These are phyloP conservation scores for Enteromius thamalakanensis DNA, from an alignment of 2,797 vertebrate species.

Conservation along the genomic window DNA sequence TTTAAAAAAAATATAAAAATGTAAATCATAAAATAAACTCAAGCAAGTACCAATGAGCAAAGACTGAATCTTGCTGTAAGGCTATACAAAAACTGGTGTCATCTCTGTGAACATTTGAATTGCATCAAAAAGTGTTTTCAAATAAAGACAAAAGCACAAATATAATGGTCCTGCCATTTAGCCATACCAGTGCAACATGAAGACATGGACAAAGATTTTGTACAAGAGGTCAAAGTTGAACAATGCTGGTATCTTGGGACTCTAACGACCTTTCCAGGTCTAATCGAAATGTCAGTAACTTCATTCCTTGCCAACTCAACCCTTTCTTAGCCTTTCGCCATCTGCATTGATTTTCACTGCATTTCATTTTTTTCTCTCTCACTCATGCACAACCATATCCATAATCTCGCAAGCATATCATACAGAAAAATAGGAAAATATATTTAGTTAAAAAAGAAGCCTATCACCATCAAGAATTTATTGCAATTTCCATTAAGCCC, in stretches of 20 bases:
- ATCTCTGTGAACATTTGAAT: not conserved
- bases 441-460: not conserved
- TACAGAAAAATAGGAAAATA: not conserved
- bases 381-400: not conserved
- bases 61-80: not conserved
- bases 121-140: not conserved
- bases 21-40: not conserved
- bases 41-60: not conserved
- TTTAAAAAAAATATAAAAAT: not conserved
- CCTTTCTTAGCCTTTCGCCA: slow-evolving; percentile 4
- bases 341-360: slow-evolving; percentile 6
- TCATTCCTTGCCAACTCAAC: slow-evolving; percentile 21
- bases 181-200: not conserved
- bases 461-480: not conserved
- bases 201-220: slow-evolving; percentile 9
- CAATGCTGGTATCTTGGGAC: not conserved
- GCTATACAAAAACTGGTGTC: not conserved
- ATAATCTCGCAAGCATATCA: not conserved
- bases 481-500: not conserved
- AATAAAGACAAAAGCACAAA: not conserved
- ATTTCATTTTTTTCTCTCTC: slow-evolving; percentile 6
- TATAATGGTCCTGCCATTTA: not conserved
- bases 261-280: slow-evolving; percentile 3
- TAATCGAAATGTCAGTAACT: slow-evolving; percentile 31
- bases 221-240: slow-evolving; percentile 2